A percentile compares a stretch with the other conserved stretches of the same genome.
These are phyloP conservation scores for Corythornis cristatus DNA, from an alignment of 2,113 vertebrate genomes.

Conservation along the genomic window DNA sequence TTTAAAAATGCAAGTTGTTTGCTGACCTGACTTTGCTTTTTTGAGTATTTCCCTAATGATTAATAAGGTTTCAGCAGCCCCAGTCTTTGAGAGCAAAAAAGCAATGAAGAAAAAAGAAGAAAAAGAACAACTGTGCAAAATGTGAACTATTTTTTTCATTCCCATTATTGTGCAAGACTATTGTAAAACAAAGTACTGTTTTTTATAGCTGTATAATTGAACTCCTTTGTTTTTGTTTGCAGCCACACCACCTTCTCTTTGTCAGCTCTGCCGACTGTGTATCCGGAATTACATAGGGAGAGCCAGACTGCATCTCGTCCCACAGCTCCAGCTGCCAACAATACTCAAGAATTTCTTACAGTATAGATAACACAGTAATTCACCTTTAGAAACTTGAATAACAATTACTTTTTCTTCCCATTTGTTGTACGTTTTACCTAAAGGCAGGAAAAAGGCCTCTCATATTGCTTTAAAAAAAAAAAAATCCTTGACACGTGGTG, in stretches of 20 bases:
- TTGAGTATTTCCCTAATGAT: neutral
- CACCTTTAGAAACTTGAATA: neutral
- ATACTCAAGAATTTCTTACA: slow-evolving; percentile 88
- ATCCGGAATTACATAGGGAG: slow-evolving; percentile 87
- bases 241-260: slow-evolving; percentile 89
- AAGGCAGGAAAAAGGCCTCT: slow-evolving; percentile 35
- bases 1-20: neutral
- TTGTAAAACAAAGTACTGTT: neutral
- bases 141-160: neutral
- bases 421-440: neutral
- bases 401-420: slow-evolving; percentile 1
- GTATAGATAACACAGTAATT: slow-evolving; percentile 80
- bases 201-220: neutral
- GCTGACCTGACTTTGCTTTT: neutral
- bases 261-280: slow-evolving; percentile 87
- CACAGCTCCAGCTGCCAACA: slow-evolving; percentile 88
- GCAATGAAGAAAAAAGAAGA: neutral
- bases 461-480: neutral
- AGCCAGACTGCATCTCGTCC: slow-evolving; percentile 85
- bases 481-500: neutral
- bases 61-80: neutral
- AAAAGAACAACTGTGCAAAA: neutral
- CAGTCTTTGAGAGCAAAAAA: neutral
- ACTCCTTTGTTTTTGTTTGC: neutral
- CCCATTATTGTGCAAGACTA: neutral